A percentile compares a stretch with the other conserved stretches of the same genome.
phyloP scores from a whole-genome alignment of 2,797 vertebrate genomes.

The Lophius americanus region DNA sequence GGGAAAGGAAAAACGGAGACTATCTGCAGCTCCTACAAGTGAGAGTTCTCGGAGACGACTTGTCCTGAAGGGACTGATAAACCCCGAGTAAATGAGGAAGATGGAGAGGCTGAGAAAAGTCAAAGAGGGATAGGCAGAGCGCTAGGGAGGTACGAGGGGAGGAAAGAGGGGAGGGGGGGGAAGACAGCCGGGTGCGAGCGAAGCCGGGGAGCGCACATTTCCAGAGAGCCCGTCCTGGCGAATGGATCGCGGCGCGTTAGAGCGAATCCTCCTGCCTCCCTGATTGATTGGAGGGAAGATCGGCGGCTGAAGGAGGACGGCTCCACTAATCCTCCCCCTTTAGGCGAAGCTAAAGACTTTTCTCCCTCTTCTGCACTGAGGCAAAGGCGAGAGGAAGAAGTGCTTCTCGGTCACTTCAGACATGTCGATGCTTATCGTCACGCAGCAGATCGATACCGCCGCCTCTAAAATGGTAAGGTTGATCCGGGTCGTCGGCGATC shows the following conservation, averaged over 20 bases:
- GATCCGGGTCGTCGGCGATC: background rate
- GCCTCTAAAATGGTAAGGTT: constrained; percentile 74
- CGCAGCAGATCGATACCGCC: constrained; percentile 74
- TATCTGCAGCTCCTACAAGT: constrained; percentile 37
- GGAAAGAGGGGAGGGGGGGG: background rate
- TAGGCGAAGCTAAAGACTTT: constrained; percentile 58
- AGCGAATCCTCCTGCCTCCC: constrained; percentile 35
- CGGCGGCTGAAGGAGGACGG: constrained; percentile 23
- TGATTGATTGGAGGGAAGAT: constrained; percentile 70
- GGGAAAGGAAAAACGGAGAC: constrained; percentile 25
- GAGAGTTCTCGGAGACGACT: constrained; percentile 53
- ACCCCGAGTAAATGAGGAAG: constrained; percentile 48
- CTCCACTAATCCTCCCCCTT: constrained; percentile 50
- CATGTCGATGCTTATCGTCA: constrained; percentile 79
- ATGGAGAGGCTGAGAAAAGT: constrained; percentile 63
- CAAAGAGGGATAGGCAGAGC: constrained; percentile 43
- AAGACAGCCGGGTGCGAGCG: constrained; percentile 18
- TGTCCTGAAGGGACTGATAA: constrained; percentile 47
- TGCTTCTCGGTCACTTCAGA: constrained; percentile 35
- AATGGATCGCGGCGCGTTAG: constrained; percentile 55
- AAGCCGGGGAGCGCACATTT: constrained; percentile 49
- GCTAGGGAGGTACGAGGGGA: constrained; percentile 15
- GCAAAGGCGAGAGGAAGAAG: constrained; percentile 19
- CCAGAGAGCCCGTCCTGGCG: constrained; percentile 44
- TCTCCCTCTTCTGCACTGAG: constrained; percentile 11